These are phyloP conservation scores for Labrus mixtus DNA, from an alignment of 2,113 vertebrate genomes.

Conservation along the genomic window DNA sequence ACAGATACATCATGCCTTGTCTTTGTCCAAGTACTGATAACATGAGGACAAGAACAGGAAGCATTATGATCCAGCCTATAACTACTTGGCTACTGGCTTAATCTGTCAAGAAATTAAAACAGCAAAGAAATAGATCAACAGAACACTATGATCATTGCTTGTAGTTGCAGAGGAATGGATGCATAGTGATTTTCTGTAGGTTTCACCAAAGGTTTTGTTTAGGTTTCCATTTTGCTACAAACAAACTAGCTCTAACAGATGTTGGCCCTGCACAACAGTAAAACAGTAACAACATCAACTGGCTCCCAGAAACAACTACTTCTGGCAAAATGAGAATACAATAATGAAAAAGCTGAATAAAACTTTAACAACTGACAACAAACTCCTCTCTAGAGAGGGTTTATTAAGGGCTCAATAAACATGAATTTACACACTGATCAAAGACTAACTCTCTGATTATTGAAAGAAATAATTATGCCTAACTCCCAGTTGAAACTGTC, in stretches of 20 bases:
- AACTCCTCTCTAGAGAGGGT: not conserved
- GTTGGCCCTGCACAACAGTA: not conserved
- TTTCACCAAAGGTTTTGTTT: not conserved
- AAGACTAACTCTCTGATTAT: conserved; percentile 15
- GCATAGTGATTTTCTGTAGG: not conserved
- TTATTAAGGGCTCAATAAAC: conserved; percentile 16
- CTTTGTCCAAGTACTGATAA: not conserved
- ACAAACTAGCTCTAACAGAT: not conserved
- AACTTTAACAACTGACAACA: not conserved
- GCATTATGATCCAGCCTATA: not conserved
- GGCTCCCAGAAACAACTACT: not conserved
- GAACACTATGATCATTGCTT: not conserved
- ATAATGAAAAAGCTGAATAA: not conserved
- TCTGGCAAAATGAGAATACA: too few species aligned
- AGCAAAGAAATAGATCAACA: not conserved
- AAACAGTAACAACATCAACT: not conserved
- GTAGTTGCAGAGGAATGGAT: not conserved
- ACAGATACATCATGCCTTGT: too few species aligned
- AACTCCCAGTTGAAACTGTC: conserved; percentile 15
- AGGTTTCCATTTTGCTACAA: not conserved
- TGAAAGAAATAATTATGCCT: conserved; percentile 21
- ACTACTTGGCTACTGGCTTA: not conserved
- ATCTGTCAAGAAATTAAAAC: not conserved
- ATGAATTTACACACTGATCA: conserved; percentile 1
- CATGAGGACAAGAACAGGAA: not conserved